Evolutionary conservation across 2,888 invertebrate genomes (phyloP).

Genomic region (Sympetrum striolatum): DNA sequence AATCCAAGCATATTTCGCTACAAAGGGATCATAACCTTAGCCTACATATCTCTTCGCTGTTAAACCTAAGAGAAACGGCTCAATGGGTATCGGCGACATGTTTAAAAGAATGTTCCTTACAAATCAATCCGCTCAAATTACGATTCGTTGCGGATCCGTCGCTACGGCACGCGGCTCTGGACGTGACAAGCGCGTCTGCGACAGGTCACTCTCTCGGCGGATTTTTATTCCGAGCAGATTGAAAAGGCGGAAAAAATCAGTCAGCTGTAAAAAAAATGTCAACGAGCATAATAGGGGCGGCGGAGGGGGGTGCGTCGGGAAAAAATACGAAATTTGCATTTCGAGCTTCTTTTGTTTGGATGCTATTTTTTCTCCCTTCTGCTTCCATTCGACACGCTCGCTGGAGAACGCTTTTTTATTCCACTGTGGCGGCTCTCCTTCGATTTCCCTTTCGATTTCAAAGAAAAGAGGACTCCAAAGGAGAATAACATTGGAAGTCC

Average conservation of each 20-base stretch:
- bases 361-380: not conserved
- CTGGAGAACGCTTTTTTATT: not conserved
- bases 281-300: not conserved
- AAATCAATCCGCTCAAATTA: not conserved
- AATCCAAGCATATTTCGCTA: no score
- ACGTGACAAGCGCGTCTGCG: not conserved
- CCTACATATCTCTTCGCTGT: no score
- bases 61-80: no score
- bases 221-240: not conserved
- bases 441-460: slow-evolving; percentile 13
- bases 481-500: no score
- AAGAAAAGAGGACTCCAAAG: not conserved
- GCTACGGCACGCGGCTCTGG: not conserved
- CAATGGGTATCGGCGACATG: not conserved
- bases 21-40: no score
- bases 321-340: not conserved
- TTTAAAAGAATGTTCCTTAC: not conserved
- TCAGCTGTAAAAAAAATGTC: slow-evolving; percentile 15
- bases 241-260: slow-evolving; percentile 7
- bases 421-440: not conserved
- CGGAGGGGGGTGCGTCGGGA: not conserved
- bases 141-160: not conserved
- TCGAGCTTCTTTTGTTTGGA: slow-evolving; percentile 23
- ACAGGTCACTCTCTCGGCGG: not conserved
- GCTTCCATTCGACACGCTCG: not conserved